Conservation (phyloP, 2,797 vertebrate genomes). For the Xerus rutilus region DNA sequence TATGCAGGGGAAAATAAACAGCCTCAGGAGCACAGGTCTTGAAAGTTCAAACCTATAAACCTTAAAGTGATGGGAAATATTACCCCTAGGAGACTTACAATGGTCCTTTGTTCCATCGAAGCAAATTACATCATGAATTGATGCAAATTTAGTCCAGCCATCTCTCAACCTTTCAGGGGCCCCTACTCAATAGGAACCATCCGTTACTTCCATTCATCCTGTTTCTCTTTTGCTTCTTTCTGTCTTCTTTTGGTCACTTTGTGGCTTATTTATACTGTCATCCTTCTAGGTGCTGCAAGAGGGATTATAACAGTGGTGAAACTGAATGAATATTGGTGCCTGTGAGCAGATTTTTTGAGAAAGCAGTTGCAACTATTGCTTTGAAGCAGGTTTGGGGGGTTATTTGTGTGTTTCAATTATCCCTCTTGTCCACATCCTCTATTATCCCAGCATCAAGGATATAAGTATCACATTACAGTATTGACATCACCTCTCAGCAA, state of each 20-base stretch:
- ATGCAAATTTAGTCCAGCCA: slow-evolving; percentile 54
- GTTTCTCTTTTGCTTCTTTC: background rate
- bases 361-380: background rate
- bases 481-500: background rate
- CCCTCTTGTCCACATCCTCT: background rate
- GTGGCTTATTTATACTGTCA: background rate
- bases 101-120: slow-evolving; percentile 59
- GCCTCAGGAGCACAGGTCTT: slow-evolving; percentile 55
- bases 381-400: slow-evolving; percentile 50
- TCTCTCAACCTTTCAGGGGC: background rate
- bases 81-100: slow-evolving; percentile 28
- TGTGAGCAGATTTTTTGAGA: slow-evolving; percentile 20
- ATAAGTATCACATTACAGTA: background rate
- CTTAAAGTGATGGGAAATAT: slow-evolving; percentile 65
- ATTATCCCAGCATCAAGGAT: background rate
- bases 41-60: slow-evolving; percentile 75
- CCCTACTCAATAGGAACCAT: background rate
- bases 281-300: background rate
- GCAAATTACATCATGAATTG: slow-evolving; percentile 47
- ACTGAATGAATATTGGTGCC: background rate
- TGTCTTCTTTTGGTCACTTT: background rate
- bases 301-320: background rate
- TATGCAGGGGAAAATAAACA: slow-evolving; percentile 70
- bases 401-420: slow-evolving; percentile 49
- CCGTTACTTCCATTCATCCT: background rate